Evolutionary conservation across 2,888 invertebrate genomes (phyloP).

Genomic region (Eremobia ochroleuca): DNA sequence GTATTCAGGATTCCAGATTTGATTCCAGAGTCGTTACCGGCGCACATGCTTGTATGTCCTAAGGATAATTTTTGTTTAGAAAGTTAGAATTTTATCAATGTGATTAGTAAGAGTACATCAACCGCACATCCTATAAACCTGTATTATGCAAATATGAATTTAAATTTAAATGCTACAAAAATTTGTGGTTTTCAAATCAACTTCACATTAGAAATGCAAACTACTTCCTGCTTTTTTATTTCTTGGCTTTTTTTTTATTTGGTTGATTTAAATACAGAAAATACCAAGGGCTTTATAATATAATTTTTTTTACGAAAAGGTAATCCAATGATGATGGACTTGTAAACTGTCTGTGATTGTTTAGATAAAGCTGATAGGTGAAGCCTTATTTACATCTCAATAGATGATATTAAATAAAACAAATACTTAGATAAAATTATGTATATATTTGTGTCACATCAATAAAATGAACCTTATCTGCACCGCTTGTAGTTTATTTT

Average conservation of each 20-base stretch:
- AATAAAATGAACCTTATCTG: conserved; percentile 5
- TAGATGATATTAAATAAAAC: conserved; percentile 30
- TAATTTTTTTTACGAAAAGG: no score
- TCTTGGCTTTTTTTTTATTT: not conserved
- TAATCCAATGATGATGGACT: not conserved
- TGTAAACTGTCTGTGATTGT: not conserved
- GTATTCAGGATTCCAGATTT: not conserved
- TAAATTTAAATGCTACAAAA: not conserved
- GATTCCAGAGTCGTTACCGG: not conserved
- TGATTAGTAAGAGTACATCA: not conserved
- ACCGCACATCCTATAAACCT: not conserved
- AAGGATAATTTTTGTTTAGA: not conserved
- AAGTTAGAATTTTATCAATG: not conserved
- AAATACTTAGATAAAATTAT: conserved; percentile 16
- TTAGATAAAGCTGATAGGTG: conserved; percentile 9
- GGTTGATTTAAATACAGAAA: not conserved
- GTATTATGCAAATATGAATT: not conserved
- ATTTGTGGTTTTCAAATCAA: not conserved
- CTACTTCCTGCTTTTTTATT: not conserved
- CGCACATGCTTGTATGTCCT: not conserved
- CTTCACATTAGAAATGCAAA: not conserved
- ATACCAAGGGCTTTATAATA: not conserved
- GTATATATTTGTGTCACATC: not conserved
- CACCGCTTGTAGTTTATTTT: not conserved
- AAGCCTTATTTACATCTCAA: conserved; percentile 17